Evolutionary conservation across 2,888 invertebrate species (phyloP).

Genomic region (Oxycera nigricornis): DNA sequence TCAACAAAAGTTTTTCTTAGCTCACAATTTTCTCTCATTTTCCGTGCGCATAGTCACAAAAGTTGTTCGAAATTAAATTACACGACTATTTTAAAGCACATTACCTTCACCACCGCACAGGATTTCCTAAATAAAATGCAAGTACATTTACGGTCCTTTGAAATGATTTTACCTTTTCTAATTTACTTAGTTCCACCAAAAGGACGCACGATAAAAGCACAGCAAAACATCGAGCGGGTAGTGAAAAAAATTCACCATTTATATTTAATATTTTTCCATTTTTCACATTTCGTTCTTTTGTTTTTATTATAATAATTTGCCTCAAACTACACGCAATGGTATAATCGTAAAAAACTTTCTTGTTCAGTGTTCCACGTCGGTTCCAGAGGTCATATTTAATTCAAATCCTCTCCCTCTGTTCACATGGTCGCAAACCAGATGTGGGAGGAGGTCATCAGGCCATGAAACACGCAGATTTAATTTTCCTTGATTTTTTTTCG

Average conservation of each 20-base stretch:
- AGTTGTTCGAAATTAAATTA: conserved; percentile 27
- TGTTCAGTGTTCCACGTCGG: background rate
- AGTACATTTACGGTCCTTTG: conserved; percentile 9
- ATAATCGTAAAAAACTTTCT: conserved; percentile 19
- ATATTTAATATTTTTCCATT: background rate
- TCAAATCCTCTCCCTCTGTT: conserved; percentile 12
- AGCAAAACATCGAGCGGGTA: background rate
- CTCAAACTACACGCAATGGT: conserved; percentile 26
- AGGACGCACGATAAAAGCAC: background rate
- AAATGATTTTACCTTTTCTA: conserved; percentile 36
- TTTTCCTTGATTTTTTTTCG: background rate
- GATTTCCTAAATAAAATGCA: background rate
- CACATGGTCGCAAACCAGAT: too few species aligned
- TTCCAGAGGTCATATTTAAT: conserved; percentile 34
- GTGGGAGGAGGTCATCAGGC: too few species aligned
- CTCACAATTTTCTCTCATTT: background rate
- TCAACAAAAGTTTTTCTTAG: background rate
- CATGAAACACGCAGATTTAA: too few species aligned
- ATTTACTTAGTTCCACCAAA: conserved; percentile 22
- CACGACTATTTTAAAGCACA: conserved; percentile 12
- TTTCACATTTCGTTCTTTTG: background rate
- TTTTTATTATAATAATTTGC: background rate
- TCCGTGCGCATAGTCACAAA: conserved; percentile 2
- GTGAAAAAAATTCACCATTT: background rate
- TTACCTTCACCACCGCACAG: background rate